Percentiles rank a stretch among this genome's conserved stretches.
Conservation (phyloP, 1,140 invertebrate genomes). For the Solen grandis region DNA sequence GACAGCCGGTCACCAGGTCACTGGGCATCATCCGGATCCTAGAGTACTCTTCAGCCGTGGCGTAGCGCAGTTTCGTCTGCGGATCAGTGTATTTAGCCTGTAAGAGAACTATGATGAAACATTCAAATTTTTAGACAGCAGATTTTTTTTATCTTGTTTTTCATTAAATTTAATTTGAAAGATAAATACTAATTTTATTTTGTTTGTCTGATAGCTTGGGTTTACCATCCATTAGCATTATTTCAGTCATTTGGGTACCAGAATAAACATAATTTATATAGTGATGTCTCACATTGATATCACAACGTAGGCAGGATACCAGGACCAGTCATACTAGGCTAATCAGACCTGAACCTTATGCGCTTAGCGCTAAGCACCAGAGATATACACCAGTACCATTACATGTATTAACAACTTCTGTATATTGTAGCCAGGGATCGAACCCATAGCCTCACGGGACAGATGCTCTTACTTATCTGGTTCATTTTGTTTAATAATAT, state of each 20-base stretch:
- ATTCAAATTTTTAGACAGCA: background rate
- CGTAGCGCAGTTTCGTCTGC: constrained; percentile 92
- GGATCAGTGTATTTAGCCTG: constrained; percentile 94
- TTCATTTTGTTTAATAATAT: no score
- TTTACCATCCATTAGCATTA: background rate
- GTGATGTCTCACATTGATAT: background rate
- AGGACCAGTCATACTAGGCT: no score
- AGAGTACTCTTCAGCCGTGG: constrained; percentile 92
- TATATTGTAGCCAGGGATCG: no score
- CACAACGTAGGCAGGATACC: no score
- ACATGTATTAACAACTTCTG: no score
- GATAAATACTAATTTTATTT: background rate
- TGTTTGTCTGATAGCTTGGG: background rate
- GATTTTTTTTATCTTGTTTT: background rate
- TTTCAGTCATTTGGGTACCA: background rate
- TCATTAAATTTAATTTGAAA: background rate
- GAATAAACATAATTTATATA: background rate
- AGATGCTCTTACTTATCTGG: no score
- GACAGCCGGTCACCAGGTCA: constrained; percentile 93
- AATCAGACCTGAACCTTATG: no score
- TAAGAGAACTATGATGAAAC: constrained; percentile 69
- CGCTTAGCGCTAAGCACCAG: no score
- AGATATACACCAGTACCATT: no score
- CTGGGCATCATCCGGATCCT: constrained; percentile 92
- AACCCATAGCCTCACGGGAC: no score